Conservation (phyloP, 2,888 invertebrate genomes). For the Leuctra nigra region DNA sequence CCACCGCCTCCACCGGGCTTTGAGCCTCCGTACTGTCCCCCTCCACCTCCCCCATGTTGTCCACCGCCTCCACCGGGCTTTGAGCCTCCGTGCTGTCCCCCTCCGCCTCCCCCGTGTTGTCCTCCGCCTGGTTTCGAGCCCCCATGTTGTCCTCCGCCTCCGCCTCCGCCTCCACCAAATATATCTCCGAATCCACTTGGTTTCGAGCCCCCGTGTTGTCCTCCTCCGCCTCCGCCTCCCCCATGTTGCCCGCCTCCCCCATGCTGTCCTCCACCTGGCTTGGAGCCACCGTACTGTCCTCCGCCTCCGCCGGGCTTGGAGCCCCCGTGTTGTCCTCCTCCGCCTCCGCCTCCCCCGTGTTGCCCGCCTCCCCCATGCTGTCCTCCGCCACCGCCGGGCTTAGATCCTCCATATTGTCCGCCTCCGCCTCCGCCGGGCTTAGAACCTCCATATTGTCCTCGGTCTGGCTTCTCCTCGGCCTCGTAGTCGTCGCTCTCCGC, state of each 20-base stretch:
- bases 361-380: not conserved
- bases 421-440: not conserved
- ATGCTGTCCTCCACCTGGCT: not conserved
- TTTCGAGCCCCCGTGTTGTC: not conserved
- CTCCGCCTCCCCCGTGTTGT: not conserved
- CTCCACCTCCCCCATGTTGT: not conserved
- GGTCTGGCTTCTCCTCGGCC: not conserved
- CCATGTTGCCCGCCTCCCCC: not conserved
- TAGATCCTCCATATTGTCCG: not conserved
- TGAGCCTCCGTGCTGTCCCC: not conserved
- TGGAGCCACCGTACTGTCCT: not conserved
- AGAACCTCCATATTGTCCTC: too few relatives aligned
- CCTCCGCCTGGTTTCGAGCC: not conserved
- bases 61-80: not conserved
- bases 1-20: not conserved
- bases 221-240: not conserved
- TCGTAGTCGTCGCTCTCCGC: not conserved
- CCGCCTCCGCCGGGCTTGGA: not conserved
- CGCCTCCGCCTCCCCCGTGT: not conserved
- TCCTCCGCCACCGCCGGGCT: not conserved
- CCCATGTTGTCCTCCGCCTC: not conserved
- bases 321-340: not conserved
- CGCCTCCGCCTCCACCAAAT: not conserved
- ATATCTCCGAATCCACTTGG: too few relatives aligned
- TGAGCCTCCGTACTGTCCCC: not conserved